Conservation (phyloP, 2,888 invertebrate genomes). For the Ormyrus labotus region DNA sequence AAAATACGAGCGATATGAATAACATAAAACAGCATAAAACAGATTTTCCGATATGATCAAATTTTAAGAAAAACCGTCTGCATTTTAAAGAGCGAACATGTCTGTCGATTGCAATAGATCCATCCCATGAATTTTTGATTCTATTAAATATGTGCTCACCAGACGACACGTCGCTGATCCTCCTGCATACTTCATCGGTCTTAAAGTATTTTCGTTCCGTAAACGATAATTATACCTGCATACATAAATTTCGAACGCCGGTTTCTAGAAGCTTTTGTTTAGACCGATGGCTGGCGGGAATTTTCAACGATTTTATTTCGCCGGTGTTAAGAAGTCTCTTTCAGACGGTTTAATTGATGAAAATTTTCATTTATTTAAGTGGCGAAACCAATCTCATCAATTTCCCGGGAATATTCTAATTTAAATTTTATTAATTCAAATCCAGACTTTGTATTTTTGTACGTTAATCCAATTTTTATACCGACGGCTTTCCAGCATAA, state of each 20-base stretch:
- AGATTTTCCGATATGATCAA: conserved; percentile 43
- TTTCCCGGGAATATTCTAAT: background rate
- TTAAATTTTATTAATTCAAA: conserved; percentile 11
- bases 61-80: conserved; percentile 39
- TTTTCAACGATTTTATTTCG: conserved; percentile 14
- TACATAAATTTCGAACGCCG: conserved; percentile 36
- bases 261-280: conserved; percentile 35
- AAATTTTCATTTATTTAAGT: conserved; percentile 13
- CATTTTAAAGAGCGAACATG: conserved; percentile 42
- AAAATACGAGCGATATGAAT: conserved; percentile 34
- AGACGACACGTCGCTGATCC: conserved; percentile 45
- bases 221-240: conserved; percentile 42
- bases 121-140: conserved; percentile 34
- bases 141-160: conserved; percentile 48
- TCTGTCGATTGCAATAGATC: conserved; percentile 28
- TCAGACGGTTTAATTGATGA: conserved; percentile 19
- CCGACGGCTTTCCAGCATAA: too few species aligned
- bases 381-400: background rate
- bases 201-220: conserved; percentile 42
- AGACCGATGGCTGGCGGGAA: conserved; percentile 24
- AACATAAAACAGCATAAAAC: conserved; percentile 38
- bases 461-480: background rate
- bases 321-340: conserved; percentile 2
- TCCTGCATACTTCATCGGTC: conserved; percentile 39
- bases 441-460: background rate